Base-by-base conservation (phyloP, 2,113 vertebrate species). In the Alexandromys fortis region DNA sequence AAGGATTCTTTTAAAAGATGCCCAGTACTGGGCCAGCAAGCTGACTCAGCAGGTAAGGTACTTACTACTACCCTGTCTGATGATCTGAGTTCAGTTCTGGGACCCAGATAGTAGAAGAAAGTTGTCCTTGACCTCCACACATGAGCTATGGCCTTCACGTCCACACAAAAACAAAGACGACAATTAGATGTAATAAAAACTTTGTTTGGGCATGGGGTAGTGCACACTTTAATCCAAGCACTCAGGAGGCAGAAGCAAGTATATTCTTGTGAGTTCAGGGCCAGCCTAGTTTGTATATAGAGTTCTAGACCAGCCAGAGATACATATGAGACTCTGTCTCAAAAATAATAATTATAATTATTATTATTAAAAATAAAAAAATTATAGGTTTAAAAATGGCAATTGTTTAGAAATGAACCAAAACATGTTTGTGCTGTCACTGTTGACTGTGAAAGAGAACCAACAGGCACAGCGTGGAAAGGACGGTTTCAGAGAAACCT, bases 371-470 rank as follows among this genome's bases (percentile, higher is more conserved):
- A 55, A 58, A 58, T 45, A 38, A 86, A 21, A 55, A 55, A 67
- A 76, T 72, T 63, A 76, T 92, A 93, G 24, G 28, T 45, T 83
- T 83, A 70, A 94, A 93, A 45, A 86, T 63, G 28, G 4, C 38
- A 94, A 30, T 86, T 58, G 19, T 89, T 93, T 89, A 93, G 49
- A 96, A 91, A 89, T 79, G 79, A 94, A 87, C 19, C n/a, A 93
- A n/a, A 79, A 76, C 49, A 61, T 77, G 33, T 81, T 55, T 81
- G 52, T 55, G 28, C 7, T 14, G 3, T 70, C 52, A 49, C 7
- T 49, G 70, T 72, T 52, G 8, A n/a, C 47, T 52, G 42, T 55
- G 86, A 55, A 26, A 87, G 35, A 52, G 10, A 67, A 22, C 28
- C 28, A 45, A 47, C 8, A 47, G 16, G 22, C 0, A 22, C 82